phyloP scores from a whole-genome alignment of 2,888 invertebrate species.

The Mesorhabditis sp. region DNA sequence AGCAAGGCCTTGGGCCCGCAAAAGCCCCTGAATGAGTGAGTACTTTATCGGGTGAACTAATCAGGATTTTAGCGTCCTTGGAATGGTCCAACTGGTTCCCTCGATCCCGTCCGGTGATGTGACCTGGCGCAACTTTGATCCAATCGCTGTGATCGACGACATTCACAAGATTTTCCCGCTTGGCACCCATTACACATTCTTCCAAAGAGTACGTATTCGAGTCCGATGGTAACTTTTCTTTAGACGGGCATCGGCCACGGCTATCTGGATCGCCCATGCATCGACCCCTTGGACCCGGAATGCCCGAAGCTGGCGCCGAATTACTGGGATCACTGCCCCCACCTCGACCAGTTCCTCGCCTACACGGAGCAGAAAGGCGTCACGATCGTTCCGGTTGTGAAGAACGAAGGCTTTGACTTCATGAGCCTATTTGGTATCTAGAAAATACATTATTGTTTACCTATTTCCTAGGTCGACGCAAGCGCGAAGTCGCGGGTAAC shows the following conservation, averaged over 20 bases:
- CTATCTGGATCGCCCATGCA: conserved; percentile 93
- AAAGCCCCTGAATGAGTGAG: conserved; percentile 28
- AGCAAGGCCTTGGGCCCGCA: conserved; percentile 81
- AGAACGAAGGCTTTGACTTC: conserved; percentile 9
- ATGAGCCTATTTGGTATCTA: conserved; percentile 13
- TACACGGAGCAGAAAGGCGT: conserved; percentile 18
- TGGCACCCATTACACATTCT: conserved; percentile 39
- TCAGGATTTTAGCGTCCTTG: conserved; percentile 2
- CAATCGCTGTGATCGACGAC: conserved; percentile 35
- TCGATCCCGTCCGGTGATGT: conserved; percentile 22
- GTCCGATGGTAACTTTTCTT: conserved; percentile 11
- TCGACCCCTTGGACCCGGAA: conserved; percentile 82
- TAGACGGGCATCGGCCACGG: conserved; percentile 86
- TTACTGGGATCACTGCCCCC: conserved; percentile 63
- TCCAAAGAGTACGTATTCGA: conserved; percentile 25
- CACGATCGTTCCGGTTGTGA: conserved; percentile 7
- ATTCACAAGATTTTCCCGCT: conserved; percentile 30
- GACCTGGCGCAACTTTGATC: conserved; percentile 48
- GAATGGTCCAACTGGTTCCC: conserved; percentile 18
- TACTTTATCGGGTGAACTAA: not conserved
- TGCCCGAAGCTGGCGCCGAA: conserved; percentile 91
- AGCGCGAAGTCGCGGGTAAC: conserved; percentile 15
- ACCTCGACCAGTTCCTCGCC: conserved; percentile 27
- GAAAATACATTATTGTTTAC: conserved; percentile 8
- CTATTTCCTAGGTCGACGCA: conserved; percentile 19